A percentile compares a stretch with the other conserved stretches of the same genome.
These are phyloP conservation scores for Heliconius charithonia DNA, from an alignment of 2,888 invertebrate species.

Conservation along the genomic window DNA sequence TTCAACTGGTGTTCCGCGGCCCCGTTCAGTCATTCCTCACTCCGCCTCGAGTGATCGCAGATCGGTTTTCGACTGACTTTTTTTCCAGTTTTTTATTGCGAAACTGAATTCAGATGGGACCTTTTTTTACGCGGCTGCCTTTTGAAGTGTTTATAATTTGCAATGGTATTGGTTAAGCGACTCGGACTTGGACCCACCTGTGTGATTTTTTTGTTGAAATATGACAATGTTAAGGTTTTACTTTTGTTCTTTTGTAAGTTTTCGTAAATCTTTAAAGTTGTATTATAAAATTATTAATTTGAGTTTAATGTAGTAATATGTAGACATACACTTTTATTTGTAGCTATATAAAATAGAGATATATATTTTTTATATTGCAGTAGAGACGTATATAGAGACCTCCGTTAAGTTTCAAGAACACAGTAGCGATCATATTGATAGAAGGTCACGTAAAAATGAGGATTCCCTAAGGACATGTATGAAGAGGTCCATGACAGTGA, in stretches of 20 bases:
- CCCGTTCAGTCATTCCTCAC: constrained; percentile 68
- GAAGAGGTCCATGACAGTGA: too few species aligned
- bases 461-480: too few species aligned
- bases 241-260: neutral
- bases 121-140: constrained; percentile 45
- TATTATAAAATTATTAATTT: neutral
- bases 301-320: too few species aligned
- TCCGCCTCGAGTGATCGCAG: constrained; percentile 79
- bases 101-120: constrained; percentile 46
- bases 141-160: constrained; percentile 48
- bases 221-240: constrained; percentile 16
- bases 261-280: neutral
- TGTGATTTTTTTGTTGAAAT: constrained; percentile 25
- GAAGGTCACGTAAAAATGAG: too few species aligned
- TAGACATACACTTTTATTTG: neutral
- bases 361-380: too few species aligned
- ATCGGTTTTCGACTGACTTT: constrained; percentile 67
- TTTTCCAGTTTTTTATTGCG: constrained; percentile 50
- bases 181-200: constrained; percentile 41
- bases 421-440: too few species aligned
- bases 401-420: too few species aligned
- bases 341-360: neutral
- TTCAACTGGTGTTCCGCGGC: constrained; percentile 79
- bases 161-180: constrained; percentile 36
- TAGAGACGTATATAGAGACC: too few species aligned